phyloP scores from a whole-genome alignment of 2,113 vertebrate genomes.

The Chiloscyllium plagiosum region DNA sequence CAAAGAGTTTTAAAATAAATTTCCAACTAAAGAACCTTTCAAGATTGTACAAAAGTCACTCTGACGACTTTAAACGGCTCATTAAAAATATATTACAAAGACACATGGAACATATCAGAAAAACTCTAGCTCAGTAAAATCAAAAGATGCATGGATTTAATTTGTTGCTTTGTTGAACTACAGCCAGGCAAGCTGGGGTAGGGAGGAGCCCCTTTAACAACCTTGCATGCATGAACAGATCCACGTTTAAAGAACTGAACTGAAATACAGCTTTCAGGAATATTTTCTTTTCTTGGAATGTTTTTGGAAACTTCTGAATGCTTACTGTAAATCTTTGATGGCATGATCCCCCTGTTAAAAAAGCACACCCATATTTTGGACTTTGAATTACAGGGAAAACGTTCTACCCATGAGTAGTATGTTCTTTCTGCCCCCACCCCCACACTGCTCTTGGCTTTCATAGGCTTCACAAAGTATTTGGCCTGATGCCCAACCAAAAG shows the following conservation, averaged over 20 bases:
- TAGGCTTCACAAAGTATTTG: neutral
- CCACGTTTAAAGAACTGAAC: neutral
- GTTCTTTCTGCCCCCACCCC: neutral
- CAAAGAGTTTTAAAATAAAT: neutral
- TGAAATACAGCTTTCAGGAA: neutral
- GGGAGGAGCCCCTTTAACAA: neutral
- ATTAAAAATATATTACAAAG: slow-evolving; percentile 3
- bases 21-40: neutral
- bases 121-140: neutral
- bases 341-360: neutral
- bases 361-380: neutral
- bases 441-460: neutral
- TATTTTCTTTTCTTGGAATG: neutral
- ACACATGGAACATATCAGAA: neutral
- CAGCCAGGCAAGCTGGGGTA: neutral
- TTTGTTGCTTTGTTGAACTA: neutral
- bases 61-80: neutral
- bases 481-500: neutral
- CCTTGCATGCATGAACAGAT: neutral
- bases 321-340: neutral
- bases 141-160: neutral
- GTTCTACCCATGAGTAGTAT: neutral
- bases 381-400: neutral
- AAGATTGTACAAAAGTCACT: neutral
- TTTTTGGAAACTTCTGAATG: neutral